Conservation (phyloP, 2,113 vertebrate species). For the Notechis scutatus region DNA sequence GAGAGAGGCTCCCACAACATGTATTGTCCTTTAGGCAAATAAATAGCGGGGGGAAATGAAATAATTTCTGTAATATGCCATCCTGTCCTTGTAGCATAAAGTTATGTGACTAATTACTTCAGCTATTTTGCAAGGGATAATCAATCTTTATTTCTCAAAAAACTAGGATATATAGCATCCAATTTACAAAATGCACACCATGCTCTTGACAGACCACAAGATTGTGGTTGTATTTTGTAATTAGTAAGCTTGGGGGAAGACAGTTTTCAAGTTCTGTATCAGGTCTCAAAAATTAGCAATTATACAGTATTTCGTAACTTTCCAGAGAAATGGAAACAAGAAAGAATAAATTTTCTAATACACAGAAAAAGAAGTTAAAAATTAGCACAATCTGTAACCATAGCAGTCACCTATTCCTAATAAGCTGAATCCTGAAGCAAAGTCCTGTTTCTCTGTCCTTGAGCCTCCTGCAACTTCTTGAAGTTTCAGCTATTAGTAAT, state of each 20-base stretch:
- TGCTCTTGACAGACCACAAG: background rate
- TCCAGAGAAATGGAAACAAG: background rate
- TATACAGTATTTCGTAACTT: background rate
- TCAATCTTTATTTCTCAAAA: background rate
- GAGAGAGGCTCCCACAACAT: background rate
- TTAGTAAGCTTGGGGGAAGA: too few relatives aligned
- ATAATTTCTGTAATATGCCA: background rate
- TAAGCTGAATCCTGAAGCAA: background rate
- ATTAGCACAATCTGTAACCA: background rate
- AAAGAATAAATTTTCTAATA: background rate
- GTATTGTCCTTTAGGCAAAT: background rate
- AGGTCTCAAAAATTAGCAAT: background rate
- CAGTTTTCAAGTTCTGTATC: background rate
- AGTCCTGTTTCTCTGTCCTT: background rate
- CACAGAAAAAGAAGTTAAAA: background rate
- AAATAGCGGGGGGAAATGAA: background rate
- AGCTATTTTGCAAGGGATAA: background rate
- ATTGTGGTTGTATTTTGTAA: too few relatives aligned
- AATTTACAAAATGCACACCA: background rate
- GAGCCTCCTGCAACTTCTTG: background rate
- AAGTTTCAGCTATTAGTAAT: background rate
- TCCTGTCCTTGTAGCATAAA: background rate
- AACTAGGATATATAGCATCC: background rate
- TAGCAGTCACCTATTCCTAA: background rate
- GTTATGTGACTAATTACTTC: background rate